phyloP scores from a whole-genome alignment of 2,113 vertebrate genomes.

The Chunga burmeisteri region DNA sequence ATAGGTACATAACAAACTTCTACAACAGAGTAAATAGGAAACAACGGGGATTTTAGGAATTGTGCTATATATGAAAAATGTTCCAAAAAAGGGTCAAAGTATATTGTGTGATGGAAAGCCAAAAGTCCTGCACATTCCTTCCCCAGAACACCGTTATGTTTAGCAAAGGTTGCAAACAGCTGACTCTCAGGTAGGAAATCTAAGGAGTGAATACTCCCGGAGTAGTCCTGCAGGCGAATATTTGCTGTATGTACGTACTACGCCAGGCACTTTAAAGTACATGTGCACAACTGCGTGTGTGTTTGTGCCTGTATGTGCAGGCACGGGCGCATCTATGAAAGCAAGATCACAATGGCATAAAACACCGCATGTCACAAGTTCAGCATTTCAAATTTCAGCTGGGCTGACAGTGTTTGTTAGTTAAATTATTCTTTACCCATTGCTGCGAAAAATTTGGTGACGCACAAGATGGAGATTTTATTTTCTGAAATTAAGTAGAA shows the following conservation, averaged over 20 bases:
- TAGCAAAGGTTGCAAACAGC: neutral
- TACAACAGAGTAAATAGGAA: neutral
- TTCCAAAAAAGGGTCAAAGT: neutral
- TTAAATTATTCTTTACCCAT: neutral
- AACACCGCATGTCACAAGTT: neutral
- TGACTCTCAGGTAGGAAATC: neutral
- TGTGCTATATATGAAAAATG: neutral
- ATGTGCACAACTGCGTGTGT: fast-evolving
- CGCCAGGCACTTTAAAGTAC: neutral
- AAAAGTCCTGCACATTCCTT: neutral
- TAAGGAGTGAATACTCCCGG: neutral
- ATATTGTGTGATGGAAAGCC: neutral
- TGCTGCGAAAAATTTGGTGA: neutral
- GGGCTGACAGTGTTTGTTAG: neutral
- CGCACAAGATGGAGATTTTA: neutral
- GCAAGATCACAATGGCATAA: neutral
- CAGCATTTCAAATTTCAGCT: neutral
- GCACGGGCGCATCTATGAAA: neutral
- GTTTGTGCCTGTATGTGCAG: neutral
- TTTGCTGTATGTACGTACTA: neutral
- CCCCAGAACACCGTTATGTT: neutral
- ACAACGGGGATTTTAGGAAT: neutral
- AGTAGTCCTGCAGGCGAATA: neutral
- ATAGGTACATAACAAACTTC: neutral
- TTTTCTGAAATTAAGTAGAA: neutral